phyloP scores from a whole-genome alignment of 2,113 vertebrate species.

The Barnardius zonarius region DNA sequence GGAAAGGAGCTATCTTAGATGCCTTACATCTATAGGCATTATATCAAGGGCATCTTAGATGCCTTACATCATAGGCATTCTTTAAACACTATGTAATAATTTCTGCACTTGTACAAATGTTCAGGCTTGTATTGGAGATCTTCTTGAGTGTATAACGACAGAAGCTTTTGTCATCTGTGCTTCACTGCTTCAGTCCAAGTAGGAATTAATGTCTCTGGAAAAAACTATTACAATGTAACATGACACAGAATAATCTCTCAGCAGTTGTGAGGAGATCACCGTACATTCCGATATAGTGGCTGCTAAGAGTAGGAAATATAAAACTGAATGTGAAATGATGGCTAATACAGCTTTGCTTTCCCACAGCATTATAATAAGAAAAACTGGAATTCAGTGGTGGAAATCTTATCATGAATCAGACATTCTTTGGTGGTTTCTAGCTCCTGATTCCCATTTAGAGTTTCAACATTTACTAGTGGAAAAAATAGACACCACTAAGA shows the following conservation, averaged over 20 bases:
- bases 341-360: conserved; percentile 17
- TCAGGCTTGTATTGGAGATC: background rate
- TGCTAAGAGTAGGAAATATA: background rate
- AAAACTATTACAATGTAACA: background rate
- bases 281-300: background rate
- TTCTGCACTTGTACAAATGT: background rate
- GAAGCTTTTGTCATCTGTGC: background rate
- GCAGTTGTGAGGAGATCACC: background rate
- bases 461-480: conserved; percentile 7
- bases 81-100: background rate
- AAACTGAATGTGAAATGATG: background rate
- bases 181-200: background rate
- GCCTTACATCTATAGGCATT: background rate
- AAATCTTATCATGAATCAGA: background rate
- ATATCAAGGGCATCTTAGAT: background rate
- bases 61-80: background rate
- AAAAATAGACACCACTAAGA: background rate
- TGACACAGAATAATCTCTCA: background rate
- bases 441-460: background rate
- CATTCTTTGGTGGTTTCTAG: background rate
- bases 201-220: conserved; percentile 5
- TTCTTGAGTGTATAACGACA: background rate
- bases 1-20: background rate
- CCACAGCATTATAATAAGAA: background rate
- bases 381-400: background rate